These are phyloP conservation scores for Babylonia areolata DNA, from an alignment of 1,140 invertebrate genomes.

Conservation along the genomic window DNA sequence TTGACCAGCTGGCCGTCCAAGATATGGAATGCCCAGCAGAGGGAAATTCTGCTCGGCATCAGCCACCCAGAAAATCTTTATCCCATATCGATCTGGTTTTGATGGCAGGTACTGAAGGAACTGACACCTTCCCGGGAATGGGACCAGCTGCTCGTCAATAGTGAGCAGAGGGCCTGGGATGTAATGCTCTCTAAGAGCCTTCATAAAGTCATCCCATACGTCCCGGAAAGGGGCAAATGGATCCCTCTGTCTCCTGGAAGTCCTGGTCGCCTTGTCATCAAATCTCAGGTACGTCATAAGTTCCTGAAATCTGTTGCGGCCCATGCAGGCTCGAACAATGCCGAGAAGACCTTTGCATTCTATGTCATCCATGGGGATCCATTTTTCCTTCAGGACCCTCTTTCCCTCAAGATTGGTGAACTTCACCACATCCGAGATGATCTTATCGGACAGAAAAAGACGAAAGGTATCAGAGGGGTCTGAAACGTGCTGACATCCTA, in stretches of 20 bases:
- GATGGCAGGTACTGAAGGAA: too few species aligned
- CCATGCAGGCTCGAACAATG: conserved; percentile 47
- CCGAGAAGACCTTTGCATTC: conserved; percentile 16
- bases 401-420: not conserved
- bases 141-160: too few species aligned
- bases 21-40: conserved; percentile 37
- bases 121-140: too few species aligned
- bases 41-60: conserved; percentile 46
- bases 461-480: not conserved
- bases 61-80: conserved; percentile 68
- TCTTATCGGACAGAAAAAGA: not conserved
- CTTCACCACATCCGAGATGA: not conserved
- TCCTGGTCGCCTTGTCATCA: conserved; percentile 54
- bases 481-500: not conserved
- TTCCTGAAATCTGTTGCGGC: conserved; percentile 38
- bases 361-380: conserved; percentile 3
- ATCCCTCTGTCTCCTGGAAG: too few species aligned
- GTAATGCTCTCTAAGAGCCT: too few species aligned
- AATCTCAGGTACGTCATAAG: conserved; percentile 50
- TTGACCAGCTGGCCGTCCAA: conserved; percentile 29
- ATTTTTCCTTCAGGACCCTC: not conserved
- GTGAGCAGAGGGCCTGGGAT: too few species aligned
- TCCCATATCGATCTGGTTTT: conserved; percentile 49
- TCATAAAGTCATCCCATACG: too few species aligned
- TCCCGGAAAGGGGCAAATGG: too few species aligned